phyloP scores from a whole-genome alignment of 2,797 vertebrate species.

The Valencia hispanica region DNA sequence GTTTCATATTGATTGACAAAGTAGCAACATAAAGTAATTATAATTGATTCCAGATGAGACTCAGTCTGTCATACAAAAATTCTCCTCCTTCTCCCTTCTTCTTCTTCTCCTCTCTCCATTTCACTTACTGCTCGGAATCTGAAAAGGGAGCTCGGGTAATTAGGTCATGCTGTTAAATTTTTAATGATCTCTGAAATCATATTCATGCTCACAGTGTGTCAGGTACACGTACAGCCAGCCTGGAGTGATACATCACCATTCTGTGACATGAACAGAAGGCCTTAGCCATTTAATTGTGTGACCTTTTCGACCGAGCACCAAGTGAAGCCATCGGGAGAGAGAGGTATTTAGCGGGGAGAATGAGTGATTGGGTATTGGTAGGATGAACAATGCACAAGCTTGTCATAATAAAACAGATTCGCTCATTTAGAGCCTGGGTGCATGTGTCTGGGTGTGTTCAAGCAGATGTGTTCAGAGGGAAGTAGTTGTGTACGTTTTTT shows the following conservation, averaged over 20 bases:
- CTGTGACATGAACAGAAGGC: conserved; percentile 84
- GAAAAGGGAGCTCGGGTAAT: conserved; percentile 84
- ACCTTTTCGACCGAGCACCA: conserved; percentile 82
- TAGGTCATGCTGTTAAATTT: conserved; percentile 88
- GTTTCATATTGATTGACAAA: conserved; percentile 82
- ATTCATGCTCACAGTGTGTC: conserved; percentile 85
- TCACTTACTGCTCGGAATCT: conserved; percentile 80
- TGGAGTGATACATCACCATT: conserved; percentile 84
- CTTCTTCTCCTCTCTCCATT: conserved; percentile 60
- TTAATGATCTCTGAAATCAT: conserved; percentile 89
- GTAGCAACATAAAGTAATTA: conserved; percentile 84
- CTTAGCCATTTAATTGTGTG: conserved; percentile 85
- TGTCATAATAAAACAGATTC: conserved; percentile 74
- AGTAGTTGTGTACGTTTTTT: conserved; percentile 15
- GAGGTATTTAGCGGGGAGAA: conserved; percentile 76
- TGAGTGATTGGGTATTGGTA: conserved; percentile 77
- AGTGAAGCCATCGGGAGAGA: conserved; percentile 72
- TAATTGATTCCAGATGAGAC: conserved; percentile 83
- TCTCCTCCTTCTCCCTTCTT: conserved; percentile 57
- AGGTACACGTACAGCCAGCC: conserved; percentile 81
- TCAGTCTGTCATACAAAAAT: conserved; percentile 71
- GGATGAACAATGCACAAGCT: conserved; percentile 72
- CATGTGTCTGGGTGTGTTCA: conserved; percentile 22
- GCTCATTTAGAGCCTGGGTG: conserved; percentile 27
- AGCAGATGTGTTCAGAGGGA: conserved; percentile 33